phyloP scores from a whole-genome alignment of 2,797 vertebrate species.

The Premnoplex brunnescens region DNA sequence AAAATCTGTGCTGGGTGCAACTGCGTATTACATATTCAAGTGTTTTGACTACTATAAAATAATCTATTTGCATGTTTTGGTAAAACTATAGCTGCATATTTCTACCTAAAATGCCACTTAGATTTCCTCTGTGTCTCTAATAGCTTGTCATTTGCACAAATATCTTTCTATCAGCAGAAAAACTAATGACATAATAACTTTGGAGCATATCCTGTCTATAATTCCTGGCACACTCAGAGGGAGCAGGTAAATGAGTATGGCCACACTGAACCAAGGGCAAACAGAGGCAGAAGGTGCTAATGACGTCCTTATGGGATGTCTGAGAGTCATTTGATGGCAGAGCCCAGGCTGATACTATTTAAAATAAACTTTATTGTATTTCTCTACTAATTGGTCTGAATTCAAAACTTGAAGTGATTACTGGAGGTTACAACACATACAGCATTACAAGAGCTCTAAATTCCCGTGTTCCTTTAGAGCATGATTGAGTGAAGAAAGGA shows the following conservation, averaged over 20 bases:
- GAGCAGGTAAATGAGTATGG: neutral
- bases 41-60: conserved; percentile 42
- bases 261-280: neutral
- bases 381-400: neutral
- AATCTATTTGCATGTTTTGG: neutral
- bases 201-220: neutral
- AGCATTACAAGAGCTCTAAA: neutral
- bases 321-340: neutral
- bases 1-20: conserved; percentile 9
- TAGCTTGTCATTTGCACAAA: neutral
- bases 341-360: neutral
- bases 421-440: neutral
- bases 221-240: neutral
- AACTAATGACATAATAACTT: neutral
- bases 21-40: neutral
- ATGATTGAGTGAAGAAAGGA: neutral
- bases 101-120: neutral
- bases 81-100: neutral
- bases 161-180: neutral
- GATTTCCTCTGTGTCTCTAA: neutral
- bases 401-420: neutral
- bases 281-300: neutral
- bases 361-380: neutral
- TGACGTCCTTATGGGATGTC: accelerated
- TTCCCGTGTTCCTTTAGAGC: neutral